Conservation (phyloP, 2,113 vertebrate species). For the Cottus gobio region DNA sequence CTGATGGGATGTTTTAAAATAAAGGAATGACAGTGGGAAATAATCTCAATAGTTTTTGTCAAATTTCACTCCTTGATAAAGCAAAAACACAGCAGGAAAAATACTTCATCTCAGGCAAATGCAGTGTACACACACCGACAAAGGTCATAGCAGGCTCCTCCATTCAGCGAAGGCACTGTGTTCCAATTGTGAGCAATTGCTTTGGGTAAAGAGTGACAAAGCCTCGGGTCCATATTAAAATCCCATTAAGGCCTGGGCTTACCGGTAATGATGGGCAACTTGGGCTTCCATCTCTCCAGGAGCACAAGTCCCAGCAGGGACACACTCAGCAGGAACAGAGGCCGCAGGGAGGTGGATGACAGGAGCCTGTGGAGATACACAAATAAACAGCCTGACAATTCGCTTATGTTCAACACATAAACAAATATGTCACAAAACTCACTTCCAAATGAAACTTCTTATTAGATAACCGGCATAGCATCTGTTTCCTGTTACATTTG, state of each 20-base stretch:
- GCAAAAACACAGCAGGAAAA: neutral
- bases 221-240: neutral
- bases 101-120: neutral
- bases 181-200: neutral
- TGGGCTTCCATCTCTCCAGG: slow-evolving; percentile 93
- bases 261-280: slow-evolving; percentile 87
- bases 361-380: slow-evolving; percentile 86
- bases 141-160: neutral
- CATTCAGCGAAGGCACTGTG: neutral
- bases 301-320: slow-evolving; percentile 90
- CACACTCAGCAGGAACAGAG: slow-evolving; percentile 91
- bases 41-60: neutral
- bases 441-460: neutral
- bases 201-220: slow-evolving; percentile 1
- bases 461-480: neutral
- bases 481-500: slow-evolving; percentile 35
- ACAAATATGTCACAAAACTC: neutral
- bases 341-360: slow-evolving; percentile 92
- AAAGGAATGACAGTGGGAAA: neutral
- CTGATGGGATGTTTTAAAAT: neutral
- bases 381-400: neutral
- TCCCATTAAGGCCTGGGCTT: slow-evolving; percentile 7
- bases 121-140: neutral
- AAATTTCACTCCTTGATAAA: neutral
- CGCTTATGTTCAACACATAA: neutral